Evolutionary conservation across 1,140 invertebrate genomes (phyloP).

Genomic region (Adelges cooleyi): DNA sequence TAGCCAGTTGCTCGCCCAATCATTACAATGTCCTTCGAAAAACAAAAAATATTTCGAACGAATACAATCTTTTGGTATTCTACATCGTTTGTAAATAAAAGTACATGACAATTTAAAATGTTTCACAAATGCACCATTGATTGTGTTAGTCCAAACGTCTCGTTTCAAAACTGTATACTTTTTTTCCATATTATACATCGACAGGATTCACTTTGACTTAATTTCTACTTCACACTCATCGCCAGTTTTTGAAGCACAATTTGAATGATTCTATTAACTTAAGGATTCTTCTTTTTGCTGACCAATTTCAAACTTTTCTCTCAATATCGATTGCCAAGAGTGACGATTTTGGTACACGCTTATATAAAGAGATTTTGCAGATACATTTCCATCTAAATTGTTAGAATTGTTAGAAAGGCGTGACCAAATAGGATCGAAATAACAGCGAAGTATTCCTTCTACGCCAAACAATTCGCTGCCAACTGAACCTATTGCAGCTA

Average conservation of each 20-base stretch:
- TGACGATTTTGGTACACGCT: not conserved
- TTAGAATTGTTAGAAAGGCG: not conserved
- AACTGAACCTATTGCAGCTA: too few relatives aligned
- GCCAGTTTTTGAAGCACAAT: not conserved
- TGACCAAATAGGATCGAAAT: not conserved
- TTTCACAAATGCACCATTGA: not conserved
- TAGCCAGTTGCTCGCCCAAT: not conserved
- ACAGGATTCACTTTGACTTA: not conserved
- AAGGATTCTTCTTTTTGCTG: not conserved
- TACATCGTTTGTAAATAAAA: not conserved
- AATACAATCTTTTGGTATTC: not conserved
- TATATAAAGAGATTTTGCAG: not conserved
- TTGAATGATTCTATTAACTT: not conserved
- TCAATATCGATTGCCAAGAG: not conserved
- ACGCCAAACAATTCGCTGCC: not conserved
- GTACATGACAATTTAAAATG: not conserved
- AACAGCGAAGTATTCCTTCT: not conserved
- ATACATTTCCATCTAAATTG: not conserved
- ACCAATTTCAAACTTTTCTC: not conserved
- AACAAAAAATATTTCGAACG: not conserved
- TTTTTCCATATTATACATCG: not conserved
- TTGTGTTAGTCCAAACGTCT: not conserved
- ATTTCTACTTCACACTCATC: not conserved
- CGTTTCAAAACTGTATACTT: not conserved
- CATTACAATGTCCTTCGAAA: not conserved